Base-by-base conservation (phyloP, 2,113 vertebrate genomes). In the Cyprinus carpio region DNA sequence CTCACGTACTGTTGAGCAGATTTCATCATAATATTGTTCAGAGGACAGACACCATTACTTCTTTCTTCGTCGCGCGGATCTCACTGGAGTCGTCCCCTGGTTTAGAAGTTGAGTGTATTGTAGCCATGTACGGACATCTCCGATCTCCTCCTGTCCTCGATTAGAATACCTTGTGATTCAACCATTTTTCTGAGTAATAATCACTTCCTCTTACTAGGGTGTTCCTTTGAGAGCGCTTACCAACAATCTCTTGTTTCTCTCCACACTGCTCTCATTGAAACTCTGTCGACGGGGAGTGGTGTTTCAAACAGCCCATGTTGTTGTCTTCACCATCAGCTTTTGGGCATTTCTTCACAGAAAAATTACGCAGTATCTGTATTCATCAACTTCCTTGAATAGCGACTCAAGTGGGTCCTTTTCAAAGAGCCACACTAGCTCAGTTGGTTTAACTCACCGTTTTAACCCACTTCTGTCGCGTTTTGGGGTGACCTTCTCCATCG, bases 391-490 rank as follows among this genome's bases (percentile, higher is more conserved):
- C 71, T 93, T 96, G 91, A 98, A n/a, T n/a, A 95, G 29, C 92
- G 95, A 89, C n/a, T 97, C 96, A 11, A 97, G 93, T 4, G 95
- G 94, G 58, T 96, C 93, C 86, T 95, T 97, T 92, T 98, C 97
- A 94, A 98, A 98, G 83, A 98, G 95, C 97, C 97, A 98, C 15
- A 98, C n/a, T n/a, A n/a, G n/a, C n/a, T n/a, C 93, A 13, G 96
- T 96, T 85, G 97, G 95, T 78, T 95, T 96, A 65, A 98, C 96
- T 96, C 96, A 58, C 97, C 97, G n/a, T n/a, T 93, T 96, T 87
- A 96, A n/a, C n/a, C 93, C 11, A 97, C 90, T 46, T n/a, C 97
- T 96, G 90, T 98, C 95, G 80, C 93, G 96, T 77, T n/a, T n/a
- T n/a, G n/a, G n/a, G n/a, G 90, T 96, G 49, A 98, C 96, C 51